These are phyloP conservation scores for Danio choprae DNA, from an alignment of 2,797 vertebrate species.

Conservation along the genomic window DNA sequence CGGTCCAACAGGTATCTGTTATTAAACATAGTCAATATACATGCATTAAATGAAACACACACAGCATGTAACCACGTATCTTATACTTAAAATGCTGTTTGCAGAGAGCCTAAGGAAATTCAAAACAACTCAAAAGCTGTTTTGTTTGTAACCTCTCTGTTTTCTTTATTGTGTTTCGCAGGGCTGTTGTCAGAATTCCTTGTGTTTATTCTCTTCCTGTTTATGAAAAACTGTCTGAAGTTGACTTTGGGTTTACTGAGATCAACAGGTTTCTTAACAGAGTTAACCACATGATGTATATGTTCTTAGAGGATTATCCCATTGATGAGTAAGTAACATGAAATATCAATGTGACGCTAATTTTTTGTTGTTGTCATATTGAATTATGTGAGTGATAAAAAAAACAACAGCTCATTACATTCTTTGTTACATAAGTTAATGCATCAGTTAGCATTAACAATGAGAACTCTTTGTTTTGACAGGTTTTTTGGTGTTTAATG, in stretches of 20 bases:
- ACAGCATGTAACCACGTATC: neutral
- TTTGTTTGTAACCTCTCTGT: neutral
- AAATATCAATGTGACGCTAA: neutral
- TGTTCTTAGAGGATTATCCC: neutral
- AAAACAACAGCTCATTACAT: too few species aligned
- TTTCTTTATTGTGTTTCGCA: neutral
- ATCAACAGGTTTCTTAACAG: conserved; percentile 9
- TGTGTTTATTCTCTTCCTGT: conserved; percentile 6
- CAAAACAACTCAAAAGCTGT: too few species aligned
- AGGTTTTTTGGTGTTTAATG: too few species aligned
- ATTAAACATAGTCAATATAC: neutral
- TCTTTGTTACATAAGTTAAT: too few species aligned
- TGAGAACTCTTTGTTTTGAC: too few species aligned
- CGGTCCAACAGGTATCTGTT: conserved; percentile 9
- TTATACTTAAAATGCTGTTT: neutral
- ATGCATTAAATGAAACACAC: neutral
- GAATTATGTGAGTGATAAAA: too few species aligned
- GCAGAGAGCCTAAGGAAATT: neutral
- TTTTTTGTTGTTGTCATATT: neutral
- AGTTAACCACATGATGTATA: neutral
- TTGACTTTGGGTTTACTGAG: neutral
- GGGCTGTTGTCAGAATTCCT: neutral
- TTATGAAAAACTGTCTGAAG: conserved; percentile 31
- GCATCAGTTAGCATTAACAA: too few species aligned
- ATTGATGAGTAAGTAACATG: neutral